Base-by-base conservation (phyloP, 2,113 vertebrate species). In the Trematomus loennbergii region DNA sequence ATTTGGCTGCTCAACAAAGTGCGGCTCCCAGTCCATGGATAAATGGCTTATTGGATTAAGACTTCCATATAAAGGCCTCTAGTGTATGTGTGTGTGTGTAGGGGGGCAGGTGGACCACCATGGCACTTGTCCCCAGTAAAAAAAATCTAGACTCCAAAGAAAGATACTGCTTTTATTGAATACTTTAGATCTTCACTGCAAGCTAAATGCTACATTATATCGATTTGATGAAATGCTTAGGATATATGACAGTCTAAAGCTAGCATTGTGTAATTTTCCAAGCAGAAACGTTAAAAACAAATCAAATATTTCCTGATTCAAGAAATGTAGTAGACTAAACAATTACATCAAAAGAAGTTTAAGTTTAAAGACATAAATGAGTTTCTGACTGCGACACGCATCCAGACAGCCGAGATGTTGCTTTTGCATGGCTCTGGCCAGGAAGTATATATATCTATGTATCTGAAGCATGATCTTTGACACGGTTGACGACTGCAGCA, bases 31-130 rank as follows among this genome's bases (percentile, higher is more conserved):
- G 81, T 85, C 72, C 40, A n/a, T 82, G 85, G 87, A 89, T 91
- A 87, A 93, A 89, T 90, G 81, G 88, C 84, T 92, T 89, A 91
- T 83, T 87, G 89, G 89, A 91, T 91, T 93, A 92, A 87, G 73
- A 76, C 72, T 69, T 79, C 33, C 33, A 54, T 88, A 89, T 75
- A 78, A 89, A 88, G 79, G 50, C 72, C 84, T 76, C 75, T 45
- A 54, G 70, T 61, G 75, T 59, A 11, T 71, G 17, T 81, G 57
- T 76, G 59, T 59, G n/a, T 50, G 66, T n/a, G n/a, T n/a, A n/a
- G n/a, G n/a, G n/a, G n/a, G n/a, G n/a, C n/a, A n/a, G n/a, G n/a
- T n/a, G n/a, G n/a, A n/a, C n/a, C n/a, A n/a, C 25, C 25, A 43
- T 17, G 71, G 54, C 54, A 22, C 63, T 15, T n/a, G 53, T 25